Base-by-base conservation (phyloP, 1,140 invertebrate genomes). In the Sweltsa coloradensis region DNA sequence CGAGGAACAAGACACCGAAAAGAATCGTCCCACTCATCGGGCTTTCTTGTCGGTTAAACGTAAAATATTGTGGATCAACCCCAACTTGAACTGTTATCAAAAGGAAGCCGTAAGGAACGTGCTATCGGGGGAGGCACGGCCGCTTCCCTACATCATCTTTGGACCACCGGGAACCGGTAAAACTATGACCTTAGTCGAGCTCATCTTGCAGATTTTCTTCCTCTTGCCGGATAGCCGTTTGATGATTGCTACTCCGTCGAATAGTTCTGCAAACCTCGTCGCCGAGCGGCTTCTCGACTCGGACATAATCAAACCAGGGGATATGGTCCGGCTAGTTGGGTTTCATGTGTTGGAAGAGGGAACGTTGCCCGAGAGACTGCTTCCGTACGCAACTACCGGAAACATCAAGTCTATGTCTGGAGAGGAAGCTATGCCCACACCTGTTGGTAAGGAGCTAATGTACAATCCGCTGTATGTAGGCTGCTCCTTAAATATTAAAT, bases 101-200 rank as follows among this genome's bases (percentile, higher is more conserved):
- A 86, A 80, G 58, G 59, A 66, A 43, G 89, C 90, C 5, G 78
- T 96, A 1, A 68, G 59, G 27, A 83, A 89, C 59, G 83, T 95
- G 48, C 55, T 96, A 6, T 65, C 71, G 14, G 81, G 79, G 2
- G 70, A 79, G 48, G 74, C 77, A 6, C 66, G 81, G 11, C 83
- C 85, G 0, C 62, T 85, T 48, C 92, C 93, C 0, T 96, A 96
- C 57, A 70, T 93, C 5, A 81, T 97, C 50, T 96, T 85, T 68
- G 93, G 93, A 3, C 92, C 93, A 31, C 92, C 92, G 2, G 91
- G 92, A 6, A 95, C 90, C n/a, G 92, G 92, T n/a, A 96, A 97
- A 72, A 96, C 92, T 0, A 68, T 93, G 0, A 96, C 92, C 4
- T 62, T 96, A 5, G 83, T 92, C 16, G 92, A 97, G 70, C 72